Base-by-base conservation (phyloP, 2,888 invertebrate species). In the Cephonodes hylas region DNA sequence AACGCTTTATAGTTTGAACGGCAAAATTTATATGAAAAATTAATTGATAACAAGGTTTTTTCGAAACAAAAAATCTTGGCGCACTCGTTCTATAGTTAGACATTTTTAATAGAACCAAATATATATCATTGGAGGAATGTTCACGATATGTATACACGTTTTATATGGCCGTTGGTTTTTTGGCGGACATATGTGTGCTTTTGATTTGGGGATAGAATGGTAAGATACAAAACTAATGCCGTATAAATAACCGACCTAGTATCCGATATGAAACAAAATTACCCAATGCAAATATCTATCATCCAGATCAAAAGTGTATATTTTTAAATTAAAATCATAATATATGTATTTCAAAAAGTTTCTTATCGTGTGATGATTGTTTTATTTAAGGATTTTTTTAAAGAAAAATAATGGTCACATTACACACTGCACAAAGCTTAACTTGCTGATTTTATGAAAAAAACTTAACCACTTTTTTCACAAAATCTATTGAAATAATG, bases 341-440 rank as follows among this genome's bases (percentile, higher is more conserved):
- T 79, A 74, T 70, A 69, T 72, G 71, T 79, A 84, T 88, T 89
- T 83, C 83, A 81, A 80, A 86, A 85, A 83, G 85, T 88, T 82
- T 77, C 80, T 84, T 84, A 85, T 81, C 81, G 89, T 90, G 89
- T 90, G 90, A 84, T 86, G 78, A 85, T 83, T 85, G 87, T 88
- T 87, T 88, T 86, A 84, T 75, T 74, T 84, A 85, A 85, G 84
- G 80, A 72, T 74, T 80, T 79, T 74, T 74, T 73, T n/a, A 69
- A 71, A 74, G 73, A 71, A 74, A 71, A 66, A 73, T 63, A 67
- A 67, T 69, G 72, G 71, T 72, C 61, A 64, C 57, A 62, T 46
- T 71, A 81, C 63, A 63, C 70, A 68, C 69, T 77, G 82, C 84
- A 84, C 83, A 69, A 64, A 67, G 79, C 80, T 80, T 80, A 66